These are phyloP conservation scores for Barbus barbus DNA, from an alignment of 2,113 vertebrate genomes.

Conservation along the genomic window DNA sequence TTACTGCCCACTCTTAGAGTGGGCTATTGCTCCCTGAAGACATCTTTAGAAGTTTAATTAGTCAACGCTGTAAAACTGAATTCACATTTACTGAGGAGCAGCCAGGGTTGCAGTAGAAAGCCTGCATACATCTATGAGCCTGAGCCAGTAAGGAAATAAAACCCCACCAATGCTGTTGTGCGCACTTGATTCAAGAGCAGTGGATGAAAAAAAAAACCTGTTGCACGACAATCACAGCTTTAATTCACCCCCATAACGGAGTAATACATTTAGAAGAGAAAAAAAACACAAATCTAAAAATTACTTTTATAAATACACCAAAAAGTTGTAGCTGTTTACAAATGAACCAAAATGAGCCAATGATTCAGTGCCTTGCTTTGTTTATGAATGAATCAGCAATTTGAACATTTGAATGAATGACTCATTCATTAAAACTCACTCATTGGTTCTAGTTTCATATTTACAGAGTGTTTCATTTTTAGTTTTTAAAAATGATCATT, in stretches of 20 bases:
- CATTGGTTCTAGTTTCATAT: not conserved
- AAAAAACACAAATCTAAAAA: too few species aligned
- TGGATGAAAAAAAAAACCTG: not conserved
- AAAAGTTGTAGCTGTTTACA: too few species aligned
- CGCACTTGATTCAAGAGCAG: not conserved
- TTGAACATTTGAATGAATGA: not conserved
- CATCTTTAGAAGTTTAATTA: slow-evolving; percentile 58
- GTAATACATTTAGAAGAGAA: too few species aligned
- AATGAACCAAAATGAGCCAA: not conserved
- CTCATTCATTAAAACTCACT: too few species aligned
- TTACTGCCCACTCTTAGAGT: slow-evolving; percentile 16
- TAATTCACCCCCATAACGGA: not conserved
- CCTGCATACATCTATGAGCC: not conserved
- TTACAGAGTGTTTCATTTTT: too few species aligned
- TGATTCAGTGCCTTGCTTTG: not conserved
- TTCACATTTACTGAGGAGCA: slow-evolving; percentile 36
- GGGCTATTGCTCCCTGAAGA: slow-evolving; percentile 47
- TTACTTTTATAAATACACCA: too few species aligned
- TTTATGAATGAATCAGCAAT: not conserved
- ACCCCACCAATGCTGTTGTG: not conserved
- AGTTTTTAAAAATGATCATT: too few species aligned
- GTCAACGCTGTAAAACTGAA: slow-evolving; percentile 49
- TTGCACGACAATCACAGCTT: slow-evolving; percentile 1
- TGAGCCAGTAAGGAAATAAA: slow-evolving; percentile 31
- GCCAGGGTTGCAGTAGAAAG: slow-evolving; percentile 22